These are phyloP conservation scores for Cephalotes varians DNA, from an alignment of 2,888 invertebrate species.

Conservation along the genomic window DNA sequence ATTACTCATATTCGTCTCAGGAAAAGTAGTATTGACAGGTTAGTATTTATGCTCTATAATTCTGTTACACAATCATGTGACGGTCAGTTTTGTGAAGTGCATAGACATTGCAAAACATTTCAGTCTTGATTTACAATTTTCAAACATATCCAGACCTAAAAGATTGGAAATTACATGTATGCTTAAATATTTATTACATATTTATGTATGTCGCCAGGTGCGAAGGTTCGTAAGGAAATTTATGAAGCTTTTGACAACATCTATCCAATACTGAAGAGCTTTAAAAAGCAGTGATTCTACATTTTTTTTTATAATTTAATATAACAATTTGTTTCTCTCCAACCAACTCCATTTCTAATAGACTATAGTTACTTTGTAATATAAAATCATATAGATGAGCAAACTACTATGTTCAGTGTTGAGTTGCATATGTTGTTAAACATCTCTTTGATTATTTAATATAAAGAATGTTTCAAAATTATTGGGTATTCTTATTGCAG, in stretches of 20 bases:
- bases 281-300: conserved; percentile 90
- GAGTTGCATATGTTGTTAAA: neutral
- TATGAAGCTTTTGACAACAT: conserved; percentile 98
- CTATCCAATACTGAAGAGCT: conserved; percentile 97
- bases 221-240: conserved; percentile 96
- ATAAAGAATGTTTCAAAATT: neutral
- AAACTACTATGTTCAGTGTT: neutral
- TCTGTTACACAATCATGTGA: neutral
- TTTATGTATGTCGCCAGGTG: conserved; percentile 87
- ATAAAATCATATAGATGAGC: neutral
- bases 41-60: conserved; percentile 32
- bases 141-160: neutral
- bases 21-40: conserved; percentile 98
- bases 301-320: conserved; percentile 24
- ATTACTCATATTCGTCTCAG: conserved; percentile 98
- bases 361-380: conserved; percentile 6
- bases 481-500: neutral
- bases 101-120: neutral
- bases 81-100: neutral
- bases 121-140: conserved; percentile 1
- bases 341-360: neutral
- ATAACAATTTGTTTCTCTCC: conserved; percentile 1
- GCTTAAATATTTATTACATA: conserved; percentile 15
- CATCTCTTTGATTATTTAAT: neutral
- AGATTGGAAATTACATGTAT: neutral